These are phyloP conservation scores for Lasioglossum lativentre DNA, from an alignment of 2,888 invertebrate species.

Conservation along the genomic window DNA sequence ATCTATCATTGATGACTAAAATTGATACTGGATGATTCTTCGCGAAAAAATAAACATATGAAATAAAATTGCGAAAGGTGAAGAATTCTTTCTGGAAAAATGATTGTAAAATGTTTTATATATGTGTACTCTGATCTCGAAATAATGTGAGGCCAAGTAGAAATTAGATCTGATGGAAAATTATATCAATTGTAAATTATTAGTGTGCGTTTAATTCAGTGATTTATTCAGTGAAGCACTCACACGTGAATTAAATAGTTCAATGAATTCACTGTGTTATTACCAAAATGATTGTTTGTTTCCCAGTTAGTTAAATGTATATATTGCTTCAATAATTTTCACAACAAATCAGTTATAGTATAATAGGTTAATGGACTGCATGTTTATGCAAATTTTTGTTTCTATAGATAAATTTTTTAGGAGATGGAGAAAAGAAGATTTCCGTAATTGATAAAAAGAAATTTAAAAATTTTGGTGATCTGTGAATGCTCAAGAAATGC, in stretches of 20 bases:
- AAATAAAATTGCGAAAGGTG: too few species aligned
- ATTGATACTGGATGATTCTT: not conserved
- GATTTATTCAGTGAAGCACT: not conserved
- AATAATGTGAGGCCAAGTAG: not conserved
- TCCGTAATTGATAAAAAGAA: too few species aligned
- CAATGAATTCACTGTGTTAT: not conserved
- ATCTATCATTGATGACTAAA: not conserved
- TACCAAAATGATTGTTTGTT: not conserved
- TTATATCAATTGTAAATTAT: not conserved
- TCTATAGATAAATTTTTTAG: too few species aligned
- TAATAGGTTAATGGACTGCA: not conserved
- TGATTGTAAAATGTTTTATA: not conserved
- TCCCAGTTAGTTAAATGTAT: not conserved
- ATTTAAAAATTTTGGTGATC: too few species aligned
- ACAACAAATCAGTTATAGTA: not conserved
- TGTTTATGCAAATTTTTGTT: not conserved
- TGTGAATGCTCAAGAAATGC: too few species aligned
- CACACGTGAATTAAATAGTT: not conserved
- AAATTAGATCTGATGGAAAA: not conserved
- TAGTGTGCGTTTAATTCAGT: not conserved
- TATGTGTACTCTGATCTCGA: not conserved
- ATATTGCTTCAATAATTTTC: not conserved
- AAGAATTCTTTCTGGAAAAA: not conserved
- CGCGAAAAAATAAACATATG: not conserved
- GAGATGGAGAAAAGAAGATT: not conserved